phyloP scores from a whole-genome alignment of 2,113 vertebrate genomes.

The Cichladusa arquata region DNA sequence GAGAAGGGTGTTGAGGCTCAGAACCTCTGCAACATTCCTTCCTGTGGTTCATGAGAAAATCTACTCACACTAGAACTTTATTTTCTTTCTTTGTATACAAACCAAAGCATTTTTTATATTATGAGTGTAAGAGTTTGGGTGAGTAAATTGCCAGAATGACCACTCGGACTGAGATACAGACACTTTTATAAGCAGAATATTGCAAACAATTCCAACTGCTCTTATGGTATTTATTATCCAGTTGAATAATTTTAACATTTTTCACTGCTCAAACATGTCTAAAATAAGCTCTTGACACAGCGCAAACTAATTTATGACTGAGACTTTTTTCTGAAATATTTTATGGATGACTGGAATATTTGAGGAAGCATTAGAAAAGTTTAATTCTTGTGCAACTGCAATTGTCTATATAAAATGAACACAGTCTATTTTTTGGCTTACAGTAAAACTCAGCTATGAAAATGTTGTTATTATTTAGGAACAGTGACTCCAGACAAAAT shows the following conservation, averaged over 20 bases:
- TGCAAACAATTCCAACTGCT: not conserved
- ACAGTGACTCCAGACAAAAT: not conserved
- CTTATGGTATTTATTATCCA: not conserved
- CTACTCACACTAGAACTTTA: not conserved
- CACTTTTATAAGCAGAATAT: not conserved
- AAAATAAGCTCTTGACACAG: not conserved
- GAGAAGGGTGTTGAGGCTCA: not conserved
- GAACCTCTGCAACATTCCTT: rapidly evolving
- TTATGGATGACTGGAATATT: not conserved
- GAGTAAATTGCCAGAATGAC: not conserved
- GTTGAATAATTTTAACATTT: not conserved
- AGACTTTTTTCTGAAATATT: not conserved
- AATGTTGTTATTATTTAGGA: conserved; percentile 3
- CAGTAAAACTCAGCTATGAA: not conserved
- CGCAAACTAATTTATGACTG: not conserved
- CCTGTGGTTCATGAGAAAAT: not conserved
- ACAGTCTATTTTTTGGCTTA: not conserved
- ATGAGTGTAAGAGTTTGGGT: not conserved
- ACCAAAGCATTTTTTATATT: not conserved
- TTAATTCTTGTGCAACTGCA: not conserved
- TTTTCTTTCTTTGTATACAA: not conserved
- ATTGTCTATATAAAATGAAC: not conserved
- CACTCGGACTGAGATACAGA: not conserved
- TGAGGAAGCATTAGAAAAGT: not conserved
- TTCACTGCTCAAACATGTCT: not conserved